Percentiles rank a stretch among this genome's conserved stretches.
phyloP scores from a whole-genome alignment of 1,140 invertebrate genomes.

The Homarus americanus region DNA sequence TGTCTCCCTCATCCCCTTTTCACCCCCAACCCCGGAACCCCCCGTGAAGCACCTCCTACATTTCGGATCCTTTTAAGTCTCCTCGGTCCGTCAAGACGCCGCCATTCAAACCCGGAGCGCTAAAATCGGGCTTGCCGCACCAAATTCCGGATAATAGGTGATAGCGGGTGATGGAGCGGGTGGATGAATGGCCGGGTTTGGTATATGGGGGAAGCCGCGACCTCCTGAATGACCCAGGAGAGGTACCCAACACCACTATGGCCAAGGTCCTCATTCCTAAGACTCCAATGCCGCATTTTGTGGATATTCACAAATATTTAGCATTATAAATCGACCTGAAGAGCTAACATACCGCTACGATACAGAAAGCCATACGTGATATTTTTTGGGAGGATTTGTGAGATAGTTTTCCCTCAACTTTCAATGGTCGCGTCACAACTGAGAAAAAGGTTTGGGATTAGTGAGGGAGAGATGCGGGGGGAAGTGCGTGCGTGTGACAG shows the following conservation, averaged over 20 bases:
- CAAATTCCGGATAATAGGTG: slow-evolving; percentile 38
- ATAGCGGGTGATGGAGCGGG: background rate
- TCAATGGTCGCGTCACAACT: too few species aligned
- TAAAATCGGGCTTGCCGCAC: slow-evolving; percentile 34
- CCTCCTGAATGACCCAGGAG: background rate
- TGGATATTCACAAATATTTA: too few species aligned
- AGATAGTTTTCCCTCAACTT: too few species aligned
- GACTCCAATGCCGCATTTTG: too few species aligned
- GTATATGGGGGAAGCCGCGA: background rate
- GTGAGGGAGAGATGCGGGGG: too few species aligned
- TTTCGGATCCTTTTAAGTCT: slow-evolving; percentile 16
- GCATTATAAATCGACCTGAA: too few species aligned
- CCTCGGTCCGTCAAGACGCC: background rate
- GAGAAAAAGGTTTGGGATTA: too few species aligned
- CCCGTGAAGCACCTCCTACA: background rate
- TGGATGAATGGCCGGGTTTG: background rate
- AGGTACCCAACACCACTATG: background rate
- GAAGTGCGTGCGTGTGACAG: background rate
- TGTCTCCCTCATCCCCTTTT: background rate
- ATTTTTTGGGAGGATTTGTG: too few species aligned
- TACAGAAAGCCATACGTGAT: too few species aligned
- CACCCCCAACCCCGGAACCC: background rate
- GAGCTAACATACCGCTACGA: too few species aligned
- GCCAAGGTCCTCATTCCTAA: too few species aligned
- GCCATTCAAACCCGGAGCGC: background rate